Conservation (phyloP, 2,797 vertebrate species). For the Erethizon dorsatum region DNA sequence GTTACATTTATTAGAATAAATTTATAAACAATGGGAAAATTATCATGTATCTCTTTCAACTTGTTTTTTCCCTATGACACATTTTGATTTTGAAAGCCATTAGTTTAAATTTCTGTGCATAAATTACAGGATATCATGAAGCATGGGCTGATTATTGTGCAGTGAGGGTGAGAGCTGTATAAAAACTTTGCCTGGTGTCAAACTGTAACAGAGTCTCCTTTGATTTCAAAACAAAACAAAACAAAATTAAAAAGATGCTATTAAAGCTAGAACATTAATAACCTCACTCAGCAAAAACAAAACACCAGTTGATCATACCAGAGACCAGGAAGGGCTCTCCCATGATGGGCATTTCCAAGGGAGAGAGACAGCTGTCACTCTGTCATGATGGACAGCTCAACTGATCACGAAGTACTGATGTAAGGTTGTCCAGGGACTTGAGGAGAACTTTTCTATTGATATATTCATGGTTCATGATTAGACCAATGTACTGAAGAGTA, state of each 20-base stretch:
- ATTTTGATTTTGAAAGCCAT: background rate
- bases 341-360: background rate
- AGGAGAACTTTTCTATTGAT: background rate
- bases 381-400: background rate
- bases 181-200: conserved; percentile 36
- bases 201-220: conserved; percentile 65
- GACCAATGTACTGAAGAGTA: background rate
- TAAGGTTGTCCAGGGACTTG: background rate
- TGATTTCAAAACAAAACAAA: background rate
- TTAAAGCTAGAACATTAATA: background rate
- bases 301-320: background rate
- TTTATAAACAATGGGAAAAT: conserved; percentile 44
- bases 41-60: background rate
- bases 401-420: background rate
- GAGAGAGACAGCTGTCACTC: conserved; percentile 40
- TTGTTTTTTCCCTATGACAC: conserved; percentile 23
- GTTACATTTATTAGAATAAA: conserved; percentile 37
- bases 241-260: background rate
- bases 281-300: background rate
- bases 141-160: conserved; percentile 33
- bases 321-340: background rate
- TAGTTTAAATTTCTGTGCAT: conserved; percentile 67
- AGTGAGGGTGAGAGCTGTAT: background rate
- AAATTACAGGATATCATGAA: conserved; percentile 31
- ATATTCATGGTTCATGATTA: background rate